Conservation (phyloP, 2,888 invertebrate genomes). For the Nephrocerus scutellatus region DNA sequence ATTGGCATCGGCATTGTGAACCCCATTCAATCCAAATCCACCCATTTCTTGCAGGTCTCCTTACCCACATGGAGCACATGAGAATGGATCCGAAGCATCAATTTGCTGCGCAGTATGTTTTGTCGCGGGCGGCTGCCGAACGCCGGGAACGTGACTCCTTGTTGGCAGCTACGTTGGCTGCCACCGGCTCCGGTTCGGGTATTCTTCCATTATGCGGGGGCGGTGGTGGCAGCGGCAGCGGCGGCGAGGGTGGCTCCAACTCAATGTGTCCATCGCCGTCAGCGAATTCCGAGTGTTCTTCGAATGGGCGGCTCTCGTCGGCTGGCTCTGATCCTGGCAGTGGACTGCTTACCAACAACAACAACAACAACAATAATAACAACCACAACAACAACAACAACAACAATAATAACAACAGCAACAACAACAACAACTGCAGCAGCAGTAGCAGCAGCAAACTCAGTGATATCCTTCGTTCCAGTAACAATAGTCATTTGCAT, state of each 20-base stretch:
- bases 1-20: not conserved
- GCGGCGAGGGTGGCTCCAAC: slow-evolving; percentile 48
- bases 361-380: slow-evolving; percentile 54
- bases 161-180: slow-evolving; percentile 60
- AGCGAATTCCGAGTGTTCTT: slow-evolving; percentile 80
- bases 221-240: slow-evolving; percentile 26
- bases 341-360: slow-evolving; percentile 59
- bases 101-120: slow-evolving; percentile 88
- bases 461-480: slow-evolving; percentile 40
- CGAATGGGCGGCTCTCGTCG: slow-evolving; percentile 72
- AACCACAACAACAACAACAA: slow-evolving; percentile 54
- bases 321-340: slow-evolving; percentile 66
- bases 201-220: slow-evolving; percentile 51
- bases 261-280: slow-evolving; percentile 76
- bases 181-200: slow-evolving; percentile 56
- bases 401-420: slow-evolving; percentile 51
- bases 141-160: slow-evolving; percentile 74
- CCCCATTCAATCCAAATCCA: not conserved
- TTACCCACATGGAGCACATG: slow-evolving; percentile 95
- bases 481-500: slow-evolving; percentile 34
- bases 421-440: slow-evolving; percentile 52
- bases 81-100: slow-evolving; percentile 95
- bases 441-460: slow-evolving; percentile 54
- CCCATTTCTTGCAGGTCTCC: slow-evolving; percentile 57
- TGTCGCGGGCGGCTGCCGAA: slow-evolving; percentile 85